Conservation (phyloP, 2,113 vertebrate genomes). For the Vulpes ferrilata region DNA sequence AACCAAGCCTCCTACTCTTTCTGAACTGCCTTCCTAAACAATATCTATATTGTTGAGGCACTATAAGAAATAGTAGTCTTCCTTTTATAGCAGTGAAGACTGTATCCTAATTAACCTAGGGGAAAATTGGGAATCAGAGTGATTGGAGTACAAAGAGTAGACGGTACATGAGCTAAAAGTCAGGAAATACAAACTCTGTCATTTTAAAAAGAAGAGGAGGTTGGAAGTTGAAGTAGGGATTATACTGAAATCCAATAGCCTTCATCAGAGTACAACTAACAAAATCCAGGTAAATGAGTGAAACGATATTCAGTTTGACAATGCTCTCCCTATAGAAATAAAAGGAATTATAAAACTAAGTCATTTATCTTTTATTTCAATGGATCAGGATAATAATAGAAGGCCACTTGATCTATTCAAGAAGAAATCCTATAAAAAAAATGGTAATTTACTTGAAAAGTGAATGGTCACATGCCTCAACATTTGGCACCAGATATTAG, state of each 20-base stretch:
- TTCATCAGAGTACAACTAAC: neutral
- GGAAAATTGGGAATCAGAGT: neutral
- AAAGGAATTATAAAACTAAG: neutral
- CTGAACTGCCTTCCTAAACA: neutral
- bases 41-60: neutral
- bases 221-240: neutral
- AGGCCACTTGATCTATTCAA: neutral
- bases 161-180: neutral
- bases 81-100: neutral
- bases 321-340: neutral
- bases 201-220: neutral
- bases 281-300: neutral
- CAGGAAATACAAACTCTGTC: neutral
- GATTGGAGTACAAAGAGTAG: neutral
- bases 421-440: neutral
- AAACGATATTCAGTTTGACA: neutral
- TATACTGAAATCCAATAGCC: neutral
- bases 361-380: conserved; percentile 28
- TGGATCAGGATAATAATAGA: neutral
- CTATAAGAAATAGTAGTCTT: neutral
- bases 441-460: neutral
- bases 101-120: neutral
- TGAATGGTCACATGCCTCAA: neutral
- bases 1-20: neutral
- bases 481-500: neutral